Percentiles rank a stretch among this genome's conserved stretches.
These are phyloP conservation scores for Cyprinodon variegatus DNA, from an alignment of 2,113 vertebrate species.

Conservation along the genomic window DNA sequence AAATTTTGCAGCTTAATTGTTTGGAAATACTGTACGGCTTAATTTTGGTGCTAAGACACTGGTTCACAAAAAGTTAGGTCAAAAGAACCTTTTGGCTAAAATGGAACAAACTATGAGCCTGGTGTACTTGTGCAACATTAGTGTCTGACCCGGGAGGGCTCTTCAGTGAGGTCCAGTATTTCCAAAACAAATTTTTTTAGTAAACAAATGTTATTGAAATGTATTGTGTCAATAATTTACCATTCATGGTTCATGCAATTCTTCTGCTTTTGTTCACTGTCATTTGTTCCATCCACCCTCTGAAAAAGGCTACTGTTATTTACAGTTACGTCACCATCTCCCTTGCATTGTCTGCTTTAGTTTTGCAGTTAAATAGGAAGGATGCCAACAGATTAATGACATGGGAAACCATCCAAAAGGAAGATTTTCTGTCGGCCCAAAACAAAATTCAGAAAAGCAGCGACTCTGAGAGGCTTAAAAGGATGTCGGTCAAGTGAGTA, in stretches of 20 bases:
- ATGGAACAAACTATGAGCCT: background rate
- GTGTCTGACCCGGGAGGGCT: background rate
- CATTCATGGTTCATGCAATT: too few species aligned
- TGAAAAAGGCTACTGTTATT: background rate
- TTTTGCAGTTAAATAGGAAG: constrained; percentile 68
- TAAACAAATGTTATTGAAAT: background rate
- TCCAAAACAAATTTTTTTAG: background rate
- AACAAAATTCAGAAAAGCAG: constrained; percentile 82
- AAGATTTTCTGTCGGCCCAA: constrained; percentile 82
- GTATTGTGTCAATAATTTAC: too few species aligned
- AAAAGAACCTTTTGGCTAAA: background rate
- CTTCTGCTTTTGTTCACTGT: too few species aligned
- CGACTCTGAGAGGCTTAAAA: constrained; percentile 85
- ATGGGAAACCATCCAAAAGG: constrained; percentile 90
- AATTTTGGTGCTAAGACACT: background rate
- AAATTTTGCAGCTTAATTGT: background rate
- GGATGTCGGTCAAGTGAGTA: constrained; percentile 85
- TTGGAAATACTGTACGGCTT: background rate
- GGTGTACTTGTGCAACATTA: background rate
- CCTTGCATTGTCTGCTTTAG: constrained; percentile 15
- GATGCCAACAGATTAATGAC: constrained; percentile 81
- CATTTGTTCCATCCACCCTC: background rate
- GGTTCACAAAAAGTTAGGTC: too few species aligned
- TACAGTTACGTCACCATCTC: background rate
- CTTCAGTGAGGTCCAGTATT: background rate